Conservation (phyloP, 2,888 invertebrate genomes). For the Brassicogethes aeneus region DNA sequence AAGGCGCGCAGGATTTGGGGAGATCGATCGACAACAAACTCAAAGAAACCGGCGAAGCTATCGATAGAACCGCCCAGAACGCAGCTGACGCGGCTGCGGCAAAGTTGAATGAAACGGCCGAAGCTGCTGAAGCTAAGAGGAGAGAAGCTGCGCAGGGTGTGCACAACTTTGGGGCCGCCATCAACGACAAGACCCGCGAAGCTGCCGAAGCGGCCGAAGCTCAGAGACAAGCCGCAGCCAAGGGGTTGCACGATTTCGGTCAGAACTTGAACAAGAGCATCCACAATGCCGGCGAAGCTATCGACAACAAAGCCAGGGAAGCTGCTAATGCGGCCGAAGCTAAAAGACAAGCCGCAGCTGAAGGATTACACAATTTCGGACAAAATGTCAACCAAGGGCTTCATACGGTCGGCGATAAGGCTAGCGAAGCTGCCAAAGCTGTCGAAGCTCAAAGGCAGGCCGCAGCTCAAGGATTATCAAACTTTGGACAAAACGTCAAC, state of each 20-base stretch:
- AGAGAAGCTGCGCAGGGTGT: conserved; percentile 6
- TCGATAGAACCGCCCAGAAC: conserved; percentile 13
- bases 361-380: no score
- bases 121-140: conserved; percentile 16
- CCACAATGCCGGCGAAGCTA: conserved; percentile 9
- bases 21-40: conserved; percentile 51
- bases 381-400: conserved; percentile 4
- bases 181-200: conserved; percentile 2
- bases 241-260: conserved; percentile 2
- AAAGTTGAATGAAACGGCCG: conserved; percentile 11
- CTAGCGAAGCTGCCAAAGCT: conserved; percentile 9
- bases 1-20: conserved; percentile 20
- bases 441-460: conserved; percentile 9
- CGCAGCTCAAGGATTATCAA: neutral
- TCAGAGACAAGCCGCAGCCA: conserved; percentile 13
- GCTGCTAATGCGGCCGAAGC: conserved; percentile 15
- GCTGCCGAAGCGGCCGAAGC: conserved; percentile 17
- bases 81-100: conserved; percentile 15
- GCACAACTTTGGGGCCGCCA: conserved; percentile 3
- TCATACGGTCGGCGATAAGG: conserved; percentile 4
- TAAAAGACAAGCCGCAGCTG: conserved; percentile 11
- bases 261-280: conserved; percentile 2
- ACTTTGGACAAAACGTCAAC: conserved; percentile 1
- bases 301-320: conserved; percentile 11
- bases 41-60: conserved; percentile 44